Evolutionary conservation across 1,140 invertebrate species (phyloP), one percentile per base, ranked within the genome.

Genomic region (Prorops nasuta): DNA sequence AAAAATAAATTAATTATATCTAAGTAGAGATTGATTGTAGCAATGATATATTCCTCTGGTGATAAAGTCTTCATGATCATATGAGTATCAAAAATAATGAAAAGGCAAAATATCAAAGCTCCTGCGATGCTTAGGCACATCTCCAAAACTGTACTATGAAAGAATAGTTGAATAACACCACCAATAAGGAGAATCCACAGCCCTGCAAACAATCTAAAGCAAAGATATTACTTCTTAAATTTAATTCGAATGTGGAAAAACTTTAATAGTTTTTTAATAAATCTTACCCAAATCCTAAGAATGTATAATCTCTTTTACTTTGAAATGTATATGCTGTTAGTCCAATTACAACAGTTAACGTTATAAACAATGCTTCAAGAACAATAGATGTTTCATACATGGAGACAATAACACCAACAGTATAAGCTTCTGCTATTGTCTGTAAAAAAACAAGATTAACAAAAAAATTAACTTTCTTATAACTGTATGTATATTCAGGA

Each of bases 1-100:
- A 94, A 63, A 73, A 94, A 94, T 32, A 94, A 78, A 70, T 94
- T 93, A 34, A 94, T 81, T 42, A 94, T 92, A 70, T 94, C 91
- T 73, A 93, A 74, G 65, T 94, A 94, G 3, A 94, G 80, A 65
- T 89, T 89, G 55, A 94, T 89, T 9, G 90, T 89, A 1, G 86
- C 88, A 22, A 86, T 58, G 51, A 91, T 87, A 62, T 90, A 90
- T 61, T 90, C 88, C 67, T 90, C 88, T 0, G 87, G 80, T n/a
- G 86, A 88, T 31, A 87, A 67, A 46, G 79, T 81, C 51, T 83
- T 75, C 84, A 88, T 85, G 56, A 88, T 77, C 64, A 86, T 74
- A 68, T 87, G 80, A 1, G 82, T 84, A 49, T 88, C 86, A 58
- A 80, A 85, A 44, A 88, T 75, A 35, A 88, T 87, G 58, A 87